These are phyloP conservation scores for Myotis findleyi DNA, from an alignment of 2,797 vertebrate species.

Conservation along the genomic window DNA sequence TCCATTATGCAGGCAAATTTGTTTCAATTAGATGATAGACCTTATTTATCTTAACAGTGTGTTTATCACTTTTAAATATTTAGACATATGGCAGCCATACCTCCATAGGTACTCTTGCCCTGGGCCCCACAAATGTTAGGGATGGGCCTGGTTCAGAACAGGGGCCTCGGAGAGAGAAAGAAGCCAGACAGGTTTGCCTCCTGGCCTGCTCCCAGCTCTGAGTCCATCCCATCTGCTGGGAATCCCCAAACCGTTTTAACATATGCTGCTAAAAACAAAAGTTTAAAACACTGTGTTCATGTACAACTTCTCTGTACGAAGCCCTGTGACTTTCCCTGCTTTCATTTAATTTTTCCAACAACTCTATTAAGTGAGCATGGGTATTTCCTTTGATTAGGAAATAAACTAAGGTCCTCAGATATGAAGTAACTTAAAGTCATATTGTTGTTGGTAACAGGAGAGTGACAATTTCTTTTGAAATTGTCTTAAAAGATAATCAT, in stretches of 20 bases:
- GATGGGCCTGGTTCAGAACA: neutral
- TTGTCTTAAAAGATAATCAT: neutral
- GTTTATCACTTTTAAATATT: constrained; percentile 24
- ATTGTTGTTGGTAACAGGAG: neutral
- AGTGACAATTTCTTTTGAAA: neutral
- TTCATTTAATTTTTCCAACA: constrained; percentile 25
- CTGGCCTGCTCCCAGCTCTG: neutral
- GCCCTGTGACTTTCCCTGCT: neutral
- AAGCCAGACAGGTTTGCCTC: neutral
- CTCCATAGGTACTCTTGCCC: neutral
- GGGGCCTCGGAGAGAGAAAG: neutral
- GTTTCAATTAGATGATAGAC: neutral
- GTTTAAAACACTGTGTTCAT: neutral
- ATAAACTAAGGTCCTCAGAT: neutral
- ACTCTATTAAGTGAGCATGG: neutral
- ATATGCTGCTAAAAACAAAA: neutral
- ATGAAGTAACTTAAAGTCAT: neutral
- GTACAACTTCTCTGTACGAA: neutral
- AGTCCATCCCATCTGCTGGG: neutral
- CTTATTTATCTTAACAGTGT: neutral
- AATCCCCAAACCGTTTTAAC: neutral
- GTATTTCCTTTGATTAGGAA: constrained; percentile 8
- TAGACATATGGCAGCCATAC: neutral
- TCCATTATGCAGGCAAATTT: neutral
- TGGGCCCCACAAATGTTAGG: neutral